Evolutionary conservation across 2,797 vertebrate genomes (phyloP).

Genomic region (Mastacembelus armatus): DNA sequence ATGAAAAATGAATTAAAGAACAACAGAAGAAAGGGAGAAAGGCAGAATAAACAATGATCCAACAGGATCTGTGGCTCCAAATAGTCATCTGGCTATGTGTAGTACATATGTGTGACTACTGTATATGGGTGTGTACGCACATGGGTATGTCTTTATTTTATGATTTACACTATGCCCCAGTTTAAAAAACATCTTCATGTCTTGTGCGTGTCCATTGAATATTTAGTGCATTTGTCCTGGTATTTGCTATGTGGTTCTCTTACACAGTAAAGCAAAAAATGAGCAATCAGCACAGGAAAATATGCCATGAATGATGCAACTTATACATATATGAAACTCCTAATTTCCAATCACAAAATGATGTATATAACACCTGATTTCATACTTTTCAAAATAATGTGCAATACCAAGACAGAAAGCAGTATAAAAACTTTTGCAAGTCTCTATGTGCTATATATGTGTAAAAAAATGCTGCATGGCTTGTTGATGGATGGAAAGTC

Average conservation of each 20-base stretch:
- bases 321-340: constrained; percentile 1
- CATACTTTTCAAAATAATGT: too few species aligned
- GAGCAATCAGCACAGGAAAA: not conserved
- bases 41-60: constrained; percentile 80
- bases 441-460: not conserved
- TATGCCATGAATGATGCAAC: not conserved
- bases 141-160: constrained; percentile 65
- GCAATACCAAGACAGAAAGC: not conserved
- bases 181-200: constrained; percentile 48
- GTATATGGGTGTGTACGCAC: constrained; percentile 18
- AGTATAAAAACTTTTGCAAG: not conserved
- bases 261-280: constrained; percentile 10
- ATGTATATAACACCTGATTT: too few species aligned
- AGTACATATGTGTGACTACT: constrained; percentile 53
- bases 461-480: not conserved
- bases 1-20: constrained; percentile 89
- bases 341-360: not conserved
- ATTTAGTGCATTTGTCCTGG: constrained; percentile 51
- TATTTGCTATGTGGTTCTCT: constrained; percentile 6
- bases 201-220: constrained; percentile 61
- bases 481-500: constrained; percentile 9
- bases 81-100: constrained; percentile 63
- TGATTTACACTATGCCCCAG: constrained; percentile 60
- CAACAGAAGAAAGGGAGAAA: constrained; percentile 76
- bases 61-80: constrained; percentile 70